A percentile compares a stretch with the other conserved stretches of the same genome.
These are phyloP conservation scores for Malurus splendens DNA, from an alignment of 2,797 vertebrate species.

Conservation along the genomic window DNA sequence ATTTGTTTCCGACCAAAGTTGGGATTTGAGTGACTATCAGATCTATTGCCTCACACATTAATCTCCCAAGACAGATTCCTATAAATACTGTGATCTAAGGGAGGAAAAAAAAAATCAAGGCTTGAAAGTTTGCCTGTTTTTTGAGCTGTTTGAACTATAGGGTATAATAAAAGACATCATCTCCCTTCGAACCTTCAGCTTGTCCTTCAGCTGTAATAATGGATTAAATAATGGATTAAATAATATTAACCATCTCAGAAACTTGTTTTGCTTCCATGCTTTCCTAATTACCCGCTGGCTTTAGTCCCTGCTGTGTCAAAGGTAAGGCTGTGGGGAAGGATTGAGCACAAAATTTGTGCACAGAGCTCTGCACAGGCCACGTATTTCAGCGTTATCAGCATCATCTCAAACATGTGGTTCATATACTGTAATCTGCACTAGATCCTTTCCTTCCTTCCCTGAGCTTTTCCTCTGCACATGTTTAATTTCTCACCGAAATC, in stretches of 20 bases:
- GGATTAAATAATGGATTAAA: neutral
- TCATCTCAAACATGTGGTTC: slow-evolving; percentile 25
- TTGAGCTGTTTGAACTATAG: neutral
- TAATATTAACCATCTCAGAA: neutral
- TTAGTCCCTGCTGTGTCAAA: neutral
- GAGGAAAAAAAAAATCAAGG: neutral
- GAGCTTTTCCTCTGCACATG: neutral
- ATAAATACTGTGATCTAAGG: neutral
- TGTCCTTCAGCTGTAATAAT: neutral
- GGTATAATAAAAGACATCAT: neutral
- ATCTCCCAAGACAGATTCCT: neutral
- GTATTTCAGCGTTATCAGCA: neutral
- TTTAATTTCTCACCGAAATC: slow-evolving; percentile 17
- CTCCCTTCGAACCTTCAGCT: neutral
- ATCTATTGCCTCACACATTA: neutral
- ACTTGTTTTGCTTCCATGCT: neutral
- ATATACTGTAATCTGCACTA: neutral
- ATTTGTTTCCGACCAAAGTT: slow-evolving; percentile 4
- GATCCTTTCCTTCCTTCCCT: slow-evolving; percentile 27
- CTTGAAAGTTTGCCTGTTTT: slow-evolving; percentile 4
- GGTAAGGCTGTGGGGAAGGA: neutral
- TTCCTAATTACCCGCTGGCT: slow-evolving; percentile 20
- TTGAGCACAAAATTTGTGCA: neutral
- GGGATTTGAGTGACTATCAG: neutral
- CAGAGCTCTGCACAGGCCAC: neutral